Evolutionary conservation across 2,888 invertebrate species (phyloP).

Genomic region (Automeris io): DNA sequence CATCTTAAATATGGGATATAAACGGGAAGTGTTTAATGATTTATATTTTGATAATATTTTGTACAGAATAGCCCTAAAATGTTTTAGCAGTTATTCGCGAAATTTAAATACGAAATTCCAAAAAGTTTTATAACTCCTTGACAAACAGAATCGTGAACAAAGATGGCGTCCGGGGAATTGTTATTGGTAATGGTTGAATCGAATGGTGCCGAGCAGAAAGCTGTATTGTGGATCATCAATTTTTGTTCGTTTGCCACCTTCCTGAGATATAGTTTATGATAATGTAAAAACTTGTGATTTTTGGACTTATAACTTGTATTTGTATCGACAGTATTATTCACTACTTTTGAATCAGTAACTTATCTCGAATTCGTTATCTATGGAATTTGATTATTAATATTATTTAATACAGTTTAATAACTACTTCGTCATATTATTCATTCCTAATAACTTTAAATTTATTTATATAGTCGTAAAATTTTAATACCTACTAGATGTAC

Average conservation of each 20-base stretch:
- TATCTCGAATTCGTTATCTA: conserved; percentile 15
- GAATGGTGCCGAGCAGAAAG: conserved; percentile 7
- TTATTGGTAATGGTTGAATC: conserved; percentile 44
- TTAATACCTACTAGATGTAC: too few relatives aligned
- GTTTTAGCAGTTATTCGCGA: conserved; percentile 6
- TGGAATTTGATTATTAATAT: conserved; percentile 9
- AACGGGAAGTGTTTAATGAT: too few relatives aligned
- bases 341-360: conserved; percentile 28
- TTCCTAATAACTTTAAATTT: too few relatives aligned
- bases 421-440: too few relatives aligned
- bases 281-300: conserved; percentile 15
- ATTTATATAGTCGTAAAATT: too few relatives aligned
- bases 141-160: conserved; percentile 47
- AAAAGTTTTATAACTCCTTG: conserved; percentile 20
- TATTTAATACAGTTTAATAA: too few relatives aligned
- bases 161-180: conserved; percentile 56
- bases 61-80: conserved; percentile 4
- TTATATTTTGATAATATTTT: too few relatives aligned
- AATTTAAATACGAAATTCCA: not conserved
- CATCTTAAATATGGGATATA: too few relatives aligned
- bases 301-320: conserved; percentile 20
- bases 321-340: too few relatives aligned
- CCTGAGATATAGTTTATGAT: conserved; percentile 26
- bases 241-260: conserved; percentile 41
- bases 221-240: conserved; percentile 43